Evolutionary conservation across 2,113 vertebrate genomes (phyloP), one percentile per base, ranked within the genome.

Genomic region (Hiodon alosoides): DNA sequence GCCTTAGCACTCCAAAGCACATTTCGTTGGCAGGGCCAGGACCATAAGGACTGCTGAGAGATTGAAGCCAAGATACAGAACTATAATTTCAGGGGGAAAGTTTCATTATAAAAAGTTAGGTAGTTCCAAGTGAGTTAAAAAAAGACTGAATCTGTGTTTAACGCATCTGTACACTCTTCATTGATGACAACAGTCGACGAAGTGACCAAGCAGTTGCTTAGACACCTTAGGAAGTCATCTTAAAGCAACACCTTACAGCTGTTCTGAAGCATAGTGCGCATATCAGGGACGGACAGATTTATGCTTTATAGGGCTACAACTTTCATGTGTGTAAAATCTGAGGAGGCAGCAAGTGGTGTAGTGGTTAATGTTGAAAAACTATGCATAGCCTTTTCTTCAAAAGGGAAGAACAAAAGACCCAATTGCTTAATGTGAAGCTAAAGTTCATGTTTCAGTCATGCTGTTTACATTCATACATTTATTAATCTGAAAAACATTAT

Each of bases 101-200:
- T 67, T 54, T 76, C 66, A 78, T 83, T 83, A 86, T 81, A 80
- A 87, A 82, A 75, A 76, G 71, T 69, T 57, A 79, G 74, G 84
- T 69, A 78, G 80, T 83, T 83, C n/a, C 71, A 83, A 86, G 83
- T 81, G 77, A 81, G 82, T 77, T 85, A 78, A 66, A 60, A 59
- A 70, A 60, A 71, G 80, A 89, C 87, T 87, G 79, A 87, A 83
- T 82, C 85, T 85, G 82, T 83, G 81, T 82, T 89, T 88, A 84
- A 71, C 57, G 3, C 48, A 7, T 55, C 51, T 54, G 76, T 84
- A 82, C 82, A 81, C 83, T 85, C 84, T 82, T 82, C 73, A 87
- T 86, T 82, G 82, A 86, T 89, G 83, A 72, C 76, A 70, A 81
- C 73, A 67, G 79, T 73, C 80, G 72, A 46, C 81, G 77, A 69